Conservation (phyloP, 2,797 vertebrate genomes). For the Pampus argenteus region DNA sequence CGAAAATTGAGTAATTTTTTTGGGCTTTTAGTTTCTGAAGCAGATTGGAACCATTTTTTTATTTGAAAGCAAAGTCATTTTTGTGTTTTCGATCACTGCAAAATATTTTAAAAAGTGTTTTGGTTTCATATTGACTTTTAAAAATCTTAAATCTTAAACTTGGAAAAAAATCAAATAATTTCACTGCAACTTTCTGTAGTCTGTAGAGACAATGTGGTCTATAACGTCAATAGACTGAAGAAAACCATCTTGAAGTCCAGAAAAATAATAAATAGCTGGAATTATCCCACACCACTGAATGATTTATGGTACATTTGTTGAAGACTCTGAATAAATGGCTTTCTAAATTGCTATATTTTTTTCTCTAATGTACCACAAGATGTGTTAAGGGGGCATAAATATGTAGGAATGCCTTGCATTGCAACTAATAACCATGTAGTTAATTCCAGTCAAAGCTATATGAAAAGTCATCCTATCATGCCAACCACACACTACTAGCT, state of each 20-base stretch:
- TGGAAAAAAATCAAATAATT: neutral
- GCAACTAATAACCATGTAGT: neutral
- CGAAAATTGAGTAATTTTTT: slow-evolving; percentile 20
- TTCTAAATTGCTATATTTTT: neutral
- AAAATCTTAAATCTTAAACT: neutral
- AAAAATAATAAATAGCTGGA: neutral
- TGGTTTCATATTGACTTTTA: neutral
- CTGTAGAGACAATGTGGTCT: neutral
- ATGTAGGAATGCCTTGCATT: neutral
- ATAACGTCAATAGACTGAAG: slow-evolving; percentile 3
- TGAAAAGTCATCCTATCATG: neutral
- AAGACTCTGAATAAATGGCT: too few relatives aligned
- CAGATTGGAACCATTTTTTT: neutral
- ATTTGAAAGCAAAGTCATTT: neutral
- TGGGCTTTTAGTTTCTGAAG: slow-evolving; percentile 2
- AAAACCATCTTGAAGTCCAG: neutral
- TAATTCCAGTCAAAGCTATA: neutral
- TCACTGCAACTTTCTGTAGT: neutral
- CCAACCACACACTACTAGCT: neutral
- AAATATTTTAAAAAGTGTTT: neutral
- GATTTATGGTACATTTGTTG: slow-evolving; percentile 3
- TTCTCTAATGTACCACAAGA: neutral
- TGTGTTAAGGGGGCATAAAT: neutral
- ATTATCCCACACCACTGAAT: neutral
- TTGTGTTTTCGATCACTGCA: neutral